Evolutionary conservation across 1,140 invertebrate genomes (phyloP).

Genomic region (Drosophila watanabei): DNA sequence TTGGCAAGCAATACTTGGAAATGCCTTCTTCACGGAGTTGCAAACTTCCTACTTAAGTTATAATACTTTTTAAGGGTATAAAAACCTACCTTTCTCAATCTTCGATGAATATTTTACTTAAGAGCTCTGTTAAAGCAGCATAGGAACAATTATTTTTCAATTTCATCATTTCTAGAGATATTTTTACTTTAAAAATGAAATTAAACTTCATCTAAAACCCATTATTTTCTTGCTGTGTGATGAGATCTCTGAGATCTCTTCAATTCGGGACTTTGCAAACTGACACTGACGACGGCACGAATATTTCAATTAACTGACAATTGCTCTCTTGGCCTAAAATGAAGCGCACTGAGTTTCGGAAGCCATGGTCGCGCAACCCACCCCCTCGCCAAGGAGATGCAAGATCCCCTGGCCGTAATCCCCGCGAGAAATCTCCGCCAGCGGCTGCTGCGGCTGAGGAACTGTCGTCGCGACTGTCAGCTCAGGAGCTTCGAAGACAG

Average conservation of each 20-base stretch:
- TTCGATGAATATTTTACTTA: too few relatives aligned
- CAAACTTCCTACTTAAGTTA: too few relatives aligned
- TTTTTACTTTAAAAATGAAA: too few relatives aligned
- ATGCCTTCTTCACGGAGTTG: too few relatives aligned
- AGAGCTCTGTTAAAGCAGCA: too few relatives aligned
- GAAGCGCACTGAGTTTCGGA: constrained; percentile 53
- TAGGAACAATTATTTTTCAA: too few relatives aligned
- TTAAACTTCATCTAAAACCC: neutral
- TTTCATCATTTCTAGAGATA: too few relatives aligned
- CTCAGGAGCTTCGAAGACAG: constrained; percentile 61
- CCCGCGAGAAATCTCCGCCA: constrained; percentile 10
- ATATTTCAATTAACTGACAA: constrained; percentile 83
- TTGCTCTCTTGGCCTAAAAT: constrained; percentile 60
- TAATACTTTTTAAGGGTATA: too few relatives aligned
- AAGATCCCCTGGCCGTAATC: neutral
- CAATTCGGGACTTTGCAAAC: neutral
- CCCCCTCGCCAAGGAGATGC: constrained; percentile 1
- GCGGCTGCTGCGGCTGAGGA: constrained; percentile 13
- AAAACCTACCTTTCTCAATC: too few relatives aligned
- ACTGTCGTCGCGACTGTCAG: constrained; percentile 28
- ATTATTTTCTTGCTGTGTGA: constrained; percentile 28
- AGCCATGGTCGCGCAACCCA: neutral
- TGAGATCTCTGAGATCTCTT: constrained; percentile 8
- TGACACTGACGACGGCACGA: constrained; percentile 71
- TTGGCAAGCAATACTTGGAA: too few relatives aligned